phyloP scores from a whole-genome alignment of 1,140 invertebrate species.

The Drosophila sp. region DNA sequence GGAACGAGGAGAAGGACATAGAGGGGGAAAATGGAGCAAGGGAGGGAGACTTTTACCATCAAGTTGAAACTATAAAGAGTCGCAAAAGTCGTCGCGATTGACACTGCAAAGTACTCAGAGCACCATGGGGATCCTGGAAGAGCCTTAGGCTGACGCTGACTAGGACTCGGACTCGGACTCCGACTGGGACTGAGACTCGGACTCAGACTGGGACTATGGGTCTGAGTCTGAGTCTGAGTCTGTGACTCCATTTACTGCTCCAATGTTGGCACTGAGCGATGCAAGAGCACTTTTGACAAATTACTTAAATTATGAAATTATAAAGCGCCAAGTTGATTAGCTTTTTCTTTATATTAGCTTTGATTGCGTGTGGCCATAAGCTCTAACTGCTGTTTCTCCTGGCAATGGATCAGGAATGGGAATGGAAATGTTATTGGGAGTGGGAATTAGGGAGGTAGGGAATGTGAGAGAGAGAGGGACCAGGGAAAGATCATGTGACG shows the following conservation, averaged over 20 bases:
- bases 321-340: conserved; percentile 69
- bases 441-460: too few relatives aligned
- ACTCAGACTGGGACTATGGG: too few relatives aligned
- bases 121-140: background rate
- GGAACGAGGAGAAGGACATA: background rate
- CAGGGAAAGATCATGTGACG: conserved; percentile 5
- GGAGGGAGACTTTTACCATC: background rate
- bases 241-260: background rate
- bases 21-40: background rate
- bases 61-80: conserved; percentile 41
- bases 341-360: conserved; percentile 51
- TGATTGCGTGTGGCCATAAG: conserved; percentile 52
- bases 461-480: too few relatives aligned
- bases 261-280: conserved; percentile 24
- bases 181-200: background rate
- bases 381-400: background rate
- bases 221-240: background rate
- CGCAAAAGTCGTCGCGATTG: conserved; percentile 28
- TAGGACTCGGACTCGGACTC: too few relatives aligned
- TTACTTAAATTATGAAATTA: conserved; percentile 71
- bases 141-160: background rate
- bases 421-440: background rate
- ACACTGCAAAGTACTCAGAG: conserved; percentile 1
- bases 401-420: conserved; percentile 5
- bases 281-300: conserved; percentile 47